Base-by-base conservation (phyloP, 2,113 vertebrate species). In the Onychorhynchus coronatus region DNA sequence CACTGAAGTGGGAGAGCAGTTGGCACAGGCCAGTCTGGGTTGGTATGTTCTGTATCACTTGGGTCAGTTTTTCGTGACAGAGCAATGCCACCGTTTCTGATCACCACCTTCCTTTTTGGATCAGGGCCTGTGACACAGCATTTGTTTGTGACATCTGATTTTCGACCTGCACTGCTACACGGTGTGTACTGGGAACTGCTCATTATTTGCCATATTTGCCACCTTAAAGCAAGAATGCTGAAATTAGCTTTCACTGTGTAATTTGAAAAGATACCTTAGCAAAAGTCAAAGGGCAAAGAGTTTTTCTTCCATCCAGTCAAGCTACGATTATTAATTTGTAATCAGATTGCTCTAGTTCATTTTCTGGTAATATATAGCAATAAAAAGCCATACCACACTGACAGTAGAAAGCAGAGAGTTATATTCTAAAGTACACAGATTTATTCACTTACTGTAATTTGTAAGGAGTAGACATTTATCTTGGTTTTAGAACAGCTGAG, bases 1-100 rank as follows among this genome's bases (percentile, higher is more conserved):
- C 14, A 0, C 27, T 22, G 52, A 4, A 8, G 21, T 5, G 24
- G 4, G 25, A 21, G 35, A 14, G 67, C 68, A 35, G 35, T 18
- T 47, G 76, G 55, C 0, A 0, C 3, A 0, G 31, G 41, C n/a
- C 41, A 4, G 22, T 28, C n/a, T 8, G 23, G 7, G 10, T 12
- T 18, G 23, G 3, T 6, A 2, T 3, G 9, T 27, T 17, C 56
- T 56, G 28, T 30, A 1, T 11, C 12, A 1, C 15, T 25, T 8
- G 2, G 31, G 33, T n/a, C 63, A n/a, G 53, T 77, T 75, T 41
- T 21, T 30, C 9, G 7, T 30, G n/a, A 3, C 5, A 8, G 15
- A 49, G 70, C 31, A 21, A 2, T 6, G 9, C 53, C 27, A 8
- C 3, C 1, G 4, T 12, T 58, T 46, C 73, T 20, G 23, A 61